Base-by-base conservation (phyloP, 2,797 vertebrate genomes). In the Tadarida brasiliensis region DNA sequence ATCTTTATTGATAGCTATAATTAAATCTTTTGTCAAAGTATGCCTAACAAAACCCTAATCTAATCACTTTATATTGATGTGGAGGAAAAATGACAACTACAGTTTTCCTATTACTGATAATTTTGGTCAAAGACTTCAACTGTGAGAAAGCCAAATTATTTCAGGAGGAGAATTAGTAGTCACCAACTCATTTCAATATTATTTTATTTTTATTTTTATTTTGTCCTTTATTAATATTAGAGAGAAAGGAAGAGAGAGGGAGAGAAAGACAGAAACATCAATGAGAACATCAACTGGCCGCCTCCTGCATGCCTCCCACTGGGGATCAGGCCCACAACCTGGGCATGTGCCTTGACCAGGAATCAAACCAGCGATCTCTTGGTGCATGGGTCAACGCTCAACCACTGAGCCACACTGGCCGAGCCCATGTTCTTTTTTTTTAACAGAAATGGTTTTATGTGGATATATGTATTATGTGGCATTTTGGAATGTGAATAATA, bases 71-170 rank as follows among this genome's bases (percentile, higher is more conserved):
- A 85, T 14, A 87, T 0, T 44, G 51, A 65, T 33, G n/a, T 51
- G 20, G 12, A 67, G 83, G 49, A 92, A 94, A 92, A 82, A 84
- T 28, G 26, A 88, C 30, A 67, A 73, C 9, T 19, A 81, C 9
- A 59, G 20, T 84, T 80, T 87, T 90, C 67, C 61, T 24, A 68
- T 26, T 81, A 77, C n/a, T 39, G 47, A 87, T 57, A 81, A 78
- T 78, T 83, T 90, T 81, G 35, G 80, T 87, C 47, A 91, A 61
- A 91, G 28, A 94, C 8, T 87, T 47, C 47, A 80, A 73, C 7
- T 90, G 11, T 70, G 56, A 91, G n/a, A 88, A 63, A 77, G 63
- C 9, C 10, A 89, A 65, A 49, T 7, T 54, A 80, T 30, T 74
- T 17, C 30, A 73, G 6, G 70, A 88, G 78, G 22, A 82, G 28